Evolutionary conservation across 2,888 invertebrate genomes (phyloP), one percentile per base, ranked within the genome.

Genomic region (Sphecodes monilicornis): DNA sequence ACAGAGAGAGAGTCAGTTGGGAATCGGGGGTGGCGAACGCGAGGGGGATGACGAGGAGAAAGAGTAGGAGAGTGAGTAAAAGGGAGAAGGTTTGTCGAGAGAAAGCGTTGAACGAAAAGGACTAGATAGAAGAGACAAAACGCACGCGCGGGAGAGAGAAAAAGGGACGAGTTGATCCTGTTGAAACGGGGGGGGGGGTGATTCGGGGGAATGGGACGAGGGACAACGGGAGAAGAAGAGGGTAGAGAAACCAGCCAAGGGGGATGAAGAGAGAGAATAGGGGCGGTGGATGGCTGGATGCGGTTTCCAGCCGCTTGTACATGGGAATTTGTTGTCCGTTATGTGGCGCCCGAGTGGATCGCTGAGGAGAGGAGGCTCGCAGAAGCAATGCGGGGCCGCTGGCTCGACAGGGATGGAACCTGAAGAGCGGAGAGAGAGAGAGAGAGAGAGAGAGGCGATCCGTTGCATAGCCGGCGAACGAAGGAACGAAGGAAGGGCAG

Each of bases 241-340:
- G 29, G 60, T 16, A 54, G 68, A 76, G 22, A n/a, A 8, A 50
- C 22, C 50, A 2, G 50, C 22, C 50, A 2, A 22, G 84, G 57
- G 57, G 57, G 29, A 60, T 16, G 57, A 60, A 70, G 76, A 50
- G 74, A 81, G 84, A 87, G 87, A 54, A 68, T 32, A 78, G 71
- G 75, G 77, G 54, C 43, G 82, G 68, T 46, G 66, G 80, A 86
- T 82, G 46, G 50, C 36, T 54, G 81, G 81, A 86, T 84, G 88
- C 74, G 86, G 89, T 88, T 85, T 78, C 36, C 71, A 80, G 80
- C 74, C 70, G 81, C 82, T 80, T 74, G 85, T 86, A 85, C 80
- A 84, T 69, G 89, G 83, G 84, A 88, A 89, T 90, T 84, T 86
- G 90, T 90, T 90, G 90, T 87, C 85, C 82, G 87, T 89, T 85